Base-by-base conservation (phyloP, 2,888 invertebrate species). In the Spodoptera littoralis region DNA sequence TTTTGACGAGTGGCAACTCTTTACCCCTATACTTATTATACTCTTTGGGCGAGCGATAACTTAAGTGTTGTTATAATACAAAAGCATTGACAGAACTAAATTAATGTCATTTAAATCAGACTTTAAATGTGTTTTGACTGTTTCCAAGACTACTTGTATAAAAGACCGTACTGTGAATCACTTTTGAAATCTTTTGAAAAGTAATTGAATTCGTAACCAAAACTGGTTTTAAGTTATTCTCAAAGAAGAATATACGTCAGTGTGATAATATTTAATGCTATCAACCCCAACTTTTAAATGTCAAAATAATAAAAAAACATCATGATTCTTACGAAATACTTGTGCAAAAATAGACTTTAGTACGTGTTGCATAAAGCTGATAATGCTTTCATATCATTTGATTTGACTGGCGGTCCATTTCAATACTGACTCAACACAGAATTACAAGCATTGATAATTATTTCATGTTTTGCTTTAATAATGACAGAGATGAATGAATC, bases 11-110 rank as follows among this genome's bases (percentile, higher is more conserved):
- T n/a, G n/a, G n/a, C n/a, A n/a, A n/a, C n/a, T n/a, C n/a, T n/a
- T n/a, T n/a, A n/a, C n/a, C n/a, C n/a, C n/a, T n/a, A n/a, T n/a
- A n/a, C n/a, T n/a, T n/a, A n/a, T n/a, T n/a, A n/a, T n/a, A n/a
- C n/a, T n/a, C n/a, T n/a, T n/a, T n/a, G n/a, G 63, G 68, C 77
- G 56, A 46, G 27, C 27, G 62, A 79, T 77, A 69, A 79, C 79
- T 66, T 55, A 4, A 42, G 64, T 64, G 62, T 78, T 67, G 57
- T 43, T 43, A 30, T 13, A 43, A 3, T 9, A 11, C 2, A 45
- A 77, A 36, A 36, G 9, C 11, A 66, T 12, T 11, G 2, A 30
- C 27, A 27, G 27, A 27, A 27, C 27, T 27, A 27, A 27, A 27
- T 27, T 27, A 27, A 27, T 27, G 27, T 27, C 3, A 27, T 27